Conservation (phyloP, 1,140 invertebrate genomes). For the Drosophila elegans region DNA sequence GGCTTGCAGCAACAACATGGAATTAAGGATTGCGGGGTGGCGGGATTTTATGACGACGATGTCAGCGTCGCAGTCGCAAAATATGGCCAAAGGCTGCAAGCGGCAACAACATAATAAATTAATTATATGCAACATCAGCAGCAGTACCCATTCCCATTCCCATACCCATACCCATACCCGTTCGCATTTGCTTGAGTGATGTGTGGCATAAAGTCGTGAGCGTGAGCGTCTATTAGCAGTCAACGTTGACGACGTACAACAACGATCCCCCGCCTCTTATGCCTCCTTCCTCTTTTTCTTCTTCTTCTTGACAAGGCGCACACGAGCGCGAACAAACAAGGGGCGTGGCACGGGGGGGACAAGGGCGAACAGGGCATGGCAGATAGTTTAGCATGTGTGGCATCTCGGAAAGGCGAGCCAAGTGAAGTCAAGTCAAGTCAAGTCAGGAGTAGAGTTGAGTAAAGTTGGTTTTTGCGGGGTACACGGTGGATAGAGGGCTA, state of each 20-base stretch:
- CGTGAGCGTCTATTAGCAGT: conserved; percentile 80
- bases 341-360: conserved; percentile 47
- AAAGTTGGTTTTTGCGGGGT: conserved; percentile 14
- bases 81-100: conserved; percentile 67
- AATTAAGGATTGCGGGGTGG: conserved; percentile 20
- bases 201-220: conserved; percentile 77
- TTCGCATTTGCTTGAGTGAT: conserved; percentile 35
- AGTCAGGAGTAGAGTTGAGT: conserved; percentile 23
- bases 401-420: conserved; percentile 56
- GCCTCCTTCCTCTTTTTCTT: neutral
- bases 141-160: conserved; percentile 8
- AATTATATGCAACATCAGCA: conserved; percentile 83
- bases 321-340: conserved; percentile 77
- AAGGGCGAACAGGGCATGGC: conserved; percentile 28
- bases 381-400: conserved; percentile 80
- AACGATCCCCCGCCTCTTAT: conserved; percentile 27
- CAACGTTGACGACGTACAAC: conserved; percentile 72
- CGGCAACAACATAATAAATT: conserved; percentile 83
- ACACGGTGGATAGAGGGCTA: conserved; percentile 1
- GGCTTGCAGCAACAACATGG: conserved; percentile 21
- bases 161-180: no score
- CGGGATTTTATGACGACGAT: conserved; percentile 9
- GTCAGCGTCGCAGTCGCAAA: conserved; percentile 56
- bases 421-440: conserved; percentile 19
- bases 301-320: conserved; percentile 61